These are phyloP conservation scores for Notothenia coriiceps DNA, from an alignment of 2,113 vertebrate species.

Conservation along the genomic window DNA sequence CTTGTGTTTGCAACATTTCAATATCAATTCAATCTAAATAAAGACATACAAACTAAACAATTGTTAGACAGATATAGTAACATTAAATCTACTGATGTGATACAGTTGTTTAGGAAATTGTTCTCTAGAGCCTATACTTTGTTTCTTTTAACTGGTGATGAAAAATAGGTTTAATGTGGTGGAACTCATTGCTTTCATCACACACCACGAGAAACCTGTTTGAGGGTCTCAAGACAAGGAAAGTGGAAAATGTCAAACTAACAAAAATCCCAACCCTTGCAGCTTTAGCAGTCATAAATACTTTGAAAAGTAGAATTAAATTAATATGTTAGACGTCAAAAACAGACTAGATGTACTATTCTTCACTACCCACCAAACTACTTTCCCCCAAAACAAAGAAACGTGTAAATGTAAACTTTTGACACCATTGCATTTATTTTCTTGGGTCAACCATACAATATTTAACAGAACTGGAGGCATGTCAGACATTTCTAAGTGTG, in stretches of 20 bases:
- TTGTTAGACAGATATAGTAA: neutral
- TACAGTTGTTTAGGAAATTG: neutral
- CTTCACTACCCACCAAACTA: neutral
- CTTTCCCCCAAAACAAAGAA: neutral
- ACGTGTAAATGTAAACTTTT: conserved; percentile 26
- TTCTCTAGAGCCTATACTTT: neutral
- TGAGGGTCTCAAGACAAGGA: neutral
- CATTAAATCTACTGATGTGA: neutral
- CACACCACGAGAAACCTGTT: neutral
- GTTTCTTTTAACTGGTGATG: neutral
- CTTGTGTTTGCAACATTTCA: neutral
- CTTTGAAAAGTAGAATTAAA: conserved; percentile 1
- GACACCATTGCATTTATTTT: neutral
- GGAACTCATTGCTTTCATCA: neutral
- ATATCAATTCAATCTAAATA: neutral
- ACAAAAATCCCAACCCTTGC: neutral
- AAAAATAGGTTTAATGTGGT: neutral
- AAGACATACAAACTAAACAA: neutral
- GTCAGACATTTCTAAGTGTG: conserved; percentile 36
- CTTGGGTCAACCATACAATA: neutral
- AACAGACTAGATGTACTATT: neutral
- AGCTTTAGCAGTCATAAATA: neutral
- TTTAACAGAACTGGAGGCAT: conserved; percentile 1
- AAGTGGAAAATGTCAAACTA: neutral
- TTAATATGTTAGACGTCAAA: neutral